Percentiles rank a stretch among this genome's conserved stretches.
Evolutionary conservation across 1,140 invertebrate genomes (phyloP).

Genomic region (Gonioctena quinquepunctata): DNA sequence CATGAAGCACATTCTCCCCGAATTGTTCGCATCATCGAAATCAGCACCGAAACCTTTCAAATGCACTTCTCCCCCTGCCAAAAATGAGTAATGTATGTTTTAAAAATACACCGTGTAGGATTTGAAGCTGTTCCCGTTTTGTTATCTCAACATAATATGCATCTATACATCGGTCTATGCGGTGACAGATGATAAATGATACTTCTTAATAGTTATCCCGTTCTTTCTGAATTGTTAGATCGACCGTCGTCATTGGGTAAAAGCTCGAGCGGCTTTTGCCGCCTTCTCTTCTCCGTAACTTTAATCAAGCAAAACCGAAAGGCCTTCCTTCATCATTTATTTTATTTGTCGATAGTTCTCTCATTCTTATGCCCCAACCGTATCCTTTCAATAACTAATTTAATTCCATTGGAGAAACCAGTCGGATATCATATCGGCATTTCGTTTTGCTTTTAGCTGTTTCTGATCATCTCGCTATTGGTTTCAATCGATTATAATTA

Average conservation of each 20-base stretch:
- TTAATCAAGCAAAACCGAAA: conserved; percentile 25
- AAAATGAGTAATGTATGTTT: conserved; percentile 2
- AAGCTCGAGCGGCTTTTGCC: conserved; percentile 24
- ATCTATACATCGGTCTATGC: conserved; percentile 36
- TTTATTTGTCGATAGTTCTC: neutral
- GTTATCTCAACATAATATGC: conserved; percentile 34
- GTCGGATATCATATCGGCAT: no score
- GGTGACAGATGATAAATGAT: conserved; percentile 47
- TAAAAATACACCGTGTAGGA: conserved; percentile 1
- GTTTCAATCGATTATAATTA: no score
- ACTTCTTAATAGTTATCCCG: conserved; percentile 41
- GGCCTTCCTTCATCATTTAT: conserved; percentile 3
- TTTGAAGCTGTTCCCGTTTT: conserved; percentile 28
- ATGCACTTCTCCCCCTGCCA: neutral
- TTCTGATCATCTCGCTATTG: no score
- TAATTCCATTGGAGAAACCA: no score
- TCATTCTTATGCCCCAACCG: neutral
- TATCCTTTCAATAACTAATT: neutral
- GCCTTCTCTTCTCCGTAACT: conserved; percentile 20
- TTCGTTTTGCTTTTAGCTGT: no score
- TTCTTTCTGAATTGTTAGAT: conserved; percentile 35
- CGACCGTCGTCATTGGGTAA: conserved; percentile 34
- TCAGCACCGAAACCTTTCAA: neutral
- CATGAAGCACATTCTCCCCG: neutral
- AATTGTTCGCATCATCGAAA: neutral